Base-by-base conservation (phyloP, 2,113 vertebrate genomes). In the Guaruba guarouba region DNA sequence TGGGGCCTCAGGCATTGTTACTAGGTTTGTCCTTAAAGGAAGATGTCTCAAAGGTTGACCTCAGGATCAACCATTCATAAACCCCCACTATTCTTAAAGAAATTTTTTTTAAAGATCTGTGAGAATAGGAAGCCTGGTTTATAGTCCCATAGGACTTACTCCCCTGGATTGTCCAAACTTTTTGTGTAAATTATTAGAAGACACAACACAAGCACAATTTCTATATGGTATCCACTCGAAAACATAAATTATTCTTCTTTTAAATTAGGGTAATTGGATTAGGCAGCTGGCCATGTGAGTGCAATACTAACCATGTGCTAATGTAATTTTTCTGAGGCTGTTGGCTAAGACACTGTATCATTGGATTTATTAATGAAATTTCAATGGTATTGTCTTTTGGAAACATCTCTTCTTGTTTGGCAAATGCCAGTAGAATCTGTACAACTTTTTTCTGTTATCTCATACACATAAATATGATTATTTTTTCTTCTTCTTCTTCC, bases 191-290 rank as follows among this genome's bases (percentile, higher is more conserved):
- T 89, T 89, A 44, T 61, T 70, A 81, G 89, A 86, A 83, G 41
- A 86, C 13, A 27, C 41, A 70, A 64, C 16, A 28, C 83, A 76
- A 76, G 48, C 70, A 57, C 25, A 37, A 63, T 94, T 91, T 91
- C 57, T 92, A 61, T 35, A 13, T 48, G 22, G 5, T 43, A 11
- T 93, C 78, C 87, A 81, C 71, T 71, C 71, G 43, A 94, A 96
- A 97, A 82, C 48, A 90, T 44, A 83, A 92, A 86, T 90, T 92
- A 82, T 86, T 96, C 49, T 79, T 87, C 68, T 83, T 96, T 92
- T 94, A 93, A 94, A 89, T 95, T 92, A 79, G 52, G 63, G 63
- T 93, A 95, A 96, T 95, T 96, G 86, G 57, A 93, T 96, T 86
- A 92, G 88, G 80, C 92, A 97, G 66, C 73, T 85, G 68, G 15